These are phyloP conservation scores for Lithosia quadra DNA, from an alignment of 2,888 invertebrate genomes.

Conservation along the genomic window DNA sequence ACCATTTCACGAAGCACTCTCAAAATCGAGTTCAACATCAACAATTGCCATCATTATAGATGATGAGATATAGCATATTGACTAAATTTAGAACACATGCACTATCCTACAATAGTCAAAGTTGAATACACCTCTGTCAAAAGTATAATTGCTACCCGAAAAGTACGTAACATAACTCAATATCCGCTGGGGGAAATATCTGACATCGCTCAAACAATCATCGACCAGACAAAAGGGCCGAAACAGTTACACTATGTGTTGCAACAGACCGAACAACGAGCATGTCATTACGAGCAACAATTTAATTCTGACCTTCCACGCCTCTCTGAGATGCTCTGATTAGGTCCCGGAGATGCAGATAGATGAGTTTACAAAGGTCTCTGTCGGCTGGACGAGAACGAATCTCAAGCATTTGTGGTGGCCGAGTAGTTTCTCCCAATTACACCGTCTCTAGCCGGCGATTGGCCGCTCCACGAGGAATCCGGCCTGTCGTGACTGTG, in stretches of 20 bases:
- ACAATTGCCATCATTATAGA: conserved; percentile 47
- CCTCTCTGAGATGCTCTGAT: conserved; percentile 49
- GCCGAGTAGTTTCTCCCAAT: conserved; percentile 85
- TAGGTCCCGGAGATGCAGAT: conserved; percentile 42
- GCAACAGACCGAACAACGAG: conserved; percentile 69
- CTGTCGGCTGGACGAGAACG: conserved; percentile 64
- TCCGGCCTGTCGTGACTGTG: conserved; percentile 85
- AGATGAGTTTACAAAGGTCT: conserved; percentile 67
- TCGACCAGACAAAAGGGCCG: conserved; percentile 78
- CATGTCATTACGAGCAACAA: conserved; percentile 77
- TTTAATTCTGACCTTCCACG: conserved; percentile 62
- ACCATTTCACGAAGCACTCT: conserved; percentile 35
- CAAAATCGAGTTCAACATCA: conserved; percentile 24
- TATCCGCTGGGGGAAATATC: conserved; percentile 66
- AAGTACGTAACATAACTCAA: conserved; percentile 60
- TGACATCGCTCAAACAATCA: conserved; percentile 75
- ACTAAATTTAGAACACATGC: conserved; percentile 43
- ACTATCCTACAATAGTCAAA: conserved; percentile 40
- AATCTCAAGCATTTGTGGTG: conserved; percentile 82
- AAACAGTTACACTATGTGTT: conserved; percentile 74
- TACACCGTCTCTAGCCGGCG: conserved; percentile 82
- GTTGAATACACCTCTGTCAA: conserved; percentile 44
- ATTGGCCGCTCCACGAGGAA: conserved; percentile 81
- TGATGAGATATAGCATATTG: conserved; percentile 41
- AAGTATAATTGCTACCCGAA: conserved; percentile 66